phyloP scores from a whole-genome alignment of 2,888 invertebrate species.

The Laspeyria flexula region DNA sequence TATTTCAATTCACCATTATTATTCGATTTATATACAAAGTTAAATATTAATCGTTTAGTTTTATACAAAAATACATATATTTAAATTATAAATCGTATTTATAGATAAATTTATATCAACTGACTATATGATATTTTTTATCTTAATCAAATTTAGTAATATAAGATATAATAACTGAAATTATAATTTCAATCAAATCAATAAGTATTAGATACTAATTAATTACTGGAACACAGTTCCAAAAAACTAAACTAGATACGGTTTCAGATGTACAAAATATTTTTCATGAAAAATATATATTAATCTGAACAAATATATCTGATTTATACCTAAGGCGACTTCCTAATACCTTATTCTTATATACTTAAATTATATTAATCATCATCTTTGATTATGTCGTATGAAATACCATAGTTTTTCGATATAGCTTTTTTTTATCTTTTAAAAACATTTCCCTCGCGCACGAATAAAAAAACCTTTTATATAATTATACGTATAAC shows the following conservation, averaged over 20 bases:
- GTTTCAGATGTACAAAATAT: conserved; percentile 5
- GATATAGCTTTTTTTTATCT: background rate
- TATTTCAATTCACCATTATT: conserved; percentile 26
- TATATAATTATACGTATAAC: too few species aligned
- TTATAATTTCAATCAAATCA: conserved; percentile 18
- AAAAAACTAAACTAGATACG: background rate
- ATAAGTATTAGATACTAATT: background rate
- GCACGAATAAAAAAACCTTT: too few species aligned
- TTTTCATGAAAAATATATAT: conserved; percentile 10
- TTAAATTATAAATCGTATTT: too few species aligned
- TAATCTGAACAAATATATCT: conserved; percentile 6
- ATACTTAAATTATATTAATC: background rate
- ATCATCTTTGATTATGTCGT: conserved; percentile 1
- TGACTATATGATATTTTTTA: too few species aligned
- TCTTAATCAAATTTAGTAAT: conserved; percentile 12
- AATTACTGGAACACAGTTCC: conserved; percentile 7
- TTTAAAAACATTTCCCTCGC: background rate
- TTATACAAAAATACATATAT: conserved; percentile 11
- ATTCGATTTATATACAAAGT: conserved; percentile 43
- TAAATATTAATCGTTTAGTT: too few species aligned
- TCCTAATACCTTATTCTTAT: background rate
- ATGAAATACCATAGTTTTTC: conserved; percentile 6
- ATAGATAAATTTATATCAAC: too few species aligned
- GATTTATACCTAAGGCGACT: background rate
- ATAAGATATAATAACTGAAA: conserved; percentile 8